Percentiles rank a stretch among this genome's conserved stretches.
Evolutionary conservation across 2,888 invertebrate species (phyloP).

Genomic region (Eupelmus urozonus): DNA sequence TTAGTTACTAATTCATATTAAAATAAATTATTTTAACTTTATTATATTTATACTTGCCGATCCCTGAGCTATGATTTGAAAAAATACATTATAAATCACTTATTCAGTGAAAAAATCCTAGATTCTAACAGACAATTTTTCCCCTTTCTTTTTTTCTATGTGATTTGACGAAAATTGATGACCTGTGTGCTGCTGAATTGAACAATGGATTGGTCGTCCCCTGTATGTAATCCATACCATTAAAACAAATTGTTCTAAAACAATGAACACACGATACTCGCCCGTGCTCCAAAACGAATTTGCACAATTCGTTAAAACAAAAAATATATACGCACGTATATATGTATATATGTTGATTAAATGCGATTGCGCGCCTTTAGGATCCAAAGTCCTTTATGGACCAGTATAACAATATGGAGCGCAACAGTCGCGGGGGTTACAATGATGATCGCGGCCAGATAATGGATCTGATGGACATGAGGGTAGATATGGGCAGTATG

Average conservation of each 20-base stretch:
- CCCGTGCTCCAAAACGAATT: constrained; percentile 44
- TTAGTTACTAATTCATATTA: not conserved
- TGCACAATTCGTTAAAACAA: not conserved
- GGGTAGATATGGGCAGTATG: constrained; percentile 75
- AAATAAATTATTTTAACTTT: not conserved
- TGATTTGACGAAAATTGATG: constrained; percentile 78
- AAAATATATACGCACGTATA: not conserved
- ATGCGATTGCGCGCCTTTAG: constrained; percentile 63
- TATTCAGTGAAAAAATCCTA: constrained; percentile 38
- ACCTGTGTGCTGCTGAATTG: constrained; percentile 77
- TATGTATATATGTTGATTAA: not conserved
- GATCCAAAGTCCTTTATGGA: constrained; percentile 78
- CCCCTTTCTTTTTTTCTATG: constrained; percentile 78
- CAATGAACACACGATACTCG: constrained; percentile 44
- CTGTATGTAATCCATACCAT: constrained; percentile 52
- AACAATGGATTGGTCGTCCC: constrained; percentile 76
- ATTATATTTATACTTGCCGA: constrained; percentile 47
- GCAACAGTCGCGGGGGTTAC: constrained; percentile 74
- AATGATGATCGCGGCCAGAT: constrained; percentile 76
- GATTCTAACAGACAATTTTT: constrained; percentile 77
- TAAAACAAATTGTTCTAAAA: constrained; percentile 28
- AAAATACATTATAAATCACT: constrained; percentile 16
- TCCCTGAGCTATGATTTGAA: constrained; percentile 42
- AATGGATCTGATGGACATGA: constrained; percentile 77
- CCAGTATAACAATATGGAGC: constrained; percentile 76